phyloP scores from a whole-genome alignment of 35 echinoderm and acorn worm genomes.

The Hemicentrotus pulcherrimus region DNA sequence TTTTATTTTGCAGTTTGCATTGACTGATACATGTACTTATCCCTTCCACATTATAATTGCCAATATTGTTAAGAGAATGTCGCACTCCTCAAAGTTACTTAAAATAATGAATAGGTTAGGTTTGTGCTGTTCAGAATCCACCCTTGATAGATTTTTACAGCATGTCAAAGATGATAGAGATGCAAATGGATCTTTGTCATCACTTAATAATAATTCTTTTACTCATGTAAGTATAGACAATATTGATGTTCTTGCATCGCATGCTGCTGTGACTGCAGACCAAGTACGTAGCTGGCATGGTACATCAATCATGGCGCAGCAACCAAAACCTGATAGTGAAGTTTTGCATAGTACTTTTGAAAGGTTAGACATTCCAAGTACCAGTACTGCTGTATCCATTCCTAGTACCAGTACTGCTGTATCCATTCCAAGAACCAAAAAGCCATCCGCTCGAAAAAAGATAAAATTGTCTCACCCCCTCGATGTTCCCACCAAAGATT shows the following conservation, averaged over 20 bases:
- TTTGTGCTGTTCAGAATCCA: constrained; percentile 42
- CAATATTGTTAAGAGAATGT: constrained; percentile 60
- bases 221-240: constrained; percentile 56
- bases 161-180: constrained; percentile 48
- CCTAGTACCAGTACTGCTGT: neutral
- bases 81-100: constrained; percentile 60
- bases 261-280: constrained; percentile 64
- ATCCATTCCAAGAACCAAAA: constrained; percentile 35
- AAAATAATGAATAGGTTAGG: constrained; percentile 56
- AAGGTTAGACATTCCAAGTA: constrained; percentile 33
- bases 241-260: constrained; percentile 53
- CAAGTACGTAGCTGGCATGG: constrained; percentile 66
- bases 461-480: constrained; percentile 41
- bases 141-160: constrained; percentile 53
- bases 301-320: constrained; percentile 71
- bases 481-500: constrained; percentile 37
- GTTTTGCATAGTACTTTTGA: constrained; percentile 36
- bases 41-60: constrained; percentile 63
- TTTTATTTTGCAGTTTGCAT: constrained; percentile 50
- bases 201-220: constrained; percentile 47
- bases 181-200: constrained; percentile 33
- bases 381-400: neutral
- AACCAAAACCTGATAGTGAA: constrained; percentile 60
- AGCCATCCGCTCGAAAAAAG: constrained; percentile 47
- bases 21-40: constrained; percentile 51